Evolutionary conservation across 2,113 vertebrate species (phyloP), one percentile per base, ranked within the genome.

Genomic region (Leptodactylus fuscus): DNA sequence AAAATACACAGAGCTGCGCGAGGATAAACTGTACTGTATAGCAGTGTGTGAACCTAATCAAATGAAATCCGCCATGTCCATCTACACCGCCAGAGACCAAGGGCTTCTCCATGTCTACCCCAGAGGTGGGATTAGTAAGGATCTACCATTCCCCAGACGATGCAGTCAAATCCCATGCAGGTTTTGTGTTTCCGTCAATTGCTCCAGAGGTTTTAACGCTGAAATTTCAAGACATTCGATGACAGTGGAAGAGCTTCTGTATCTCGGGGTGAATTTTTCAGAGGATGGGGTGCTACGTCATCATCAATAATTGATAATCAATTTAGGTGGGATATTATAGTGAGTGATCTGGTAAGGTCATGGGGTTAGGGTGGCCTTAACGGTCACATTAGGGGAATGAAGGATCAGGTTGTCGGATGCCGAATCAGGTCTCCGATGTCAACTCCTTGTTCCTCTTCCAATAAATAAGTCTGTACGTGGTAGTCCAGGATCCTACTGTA

Each of bases 181-280:
- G 12, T 49, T 82, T 48, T 73, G 16, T 27, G 81, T 44, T 71
- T 53, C 81, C 55, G 73, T 82, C 67, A 73, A 55, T 82, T 55
- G 11, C 48, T 71, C 15, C 67, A 58, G 15, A 73, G 48, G 48
- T 34, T 70, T 82, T 18, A 27, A n/a, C 22, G 20, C 46, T 11
- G 75, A 53, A 20, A 27, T 77, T 55, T 29, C 75, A 20, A 32
- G 29, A 49, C 5, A 27, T 34, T 24, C 7, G 49, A 12, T 48
- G 13, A 46, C 27, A 12, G 24, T n/a, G 13, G 36, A 29, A 13
- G 20, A 49, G 27, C 44, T 51, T 46, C 16, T 18, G 22, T 9
- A 18, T 16, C 15, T 46, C 51, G 74, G 48, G 46, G 27, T 48
- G 38, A 15, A 70, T 9, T 34, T 41, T 15, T 7, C 1, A 3